These are phyloP conservation scores for Melierax canorus DNA, from an alignment of 2,113 vertebrate genomes.

Conservation along the genomic window DNA sequence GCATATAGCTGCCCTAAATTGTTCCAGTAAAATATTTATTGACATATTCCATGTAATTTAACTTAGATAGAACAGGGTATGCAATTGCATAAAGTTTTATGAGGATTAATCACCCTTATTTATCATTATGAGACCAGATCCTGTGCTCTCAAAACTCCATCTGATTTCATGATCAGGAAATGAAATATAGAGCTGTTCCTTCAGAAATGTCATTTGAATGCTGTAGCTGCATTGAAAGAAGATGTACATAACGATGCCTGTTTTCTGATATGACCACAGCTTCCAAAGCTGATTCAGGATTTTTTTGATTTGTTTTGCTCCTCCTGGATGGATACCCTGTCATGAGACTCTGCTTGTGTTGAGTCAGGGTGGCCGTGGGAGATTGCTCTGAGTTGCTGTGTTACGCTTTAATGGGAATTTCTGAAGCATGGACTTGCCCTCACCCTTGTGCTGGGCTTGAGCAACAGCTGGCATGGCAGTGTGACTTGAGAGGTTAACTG, in stretches of 20 bases:
- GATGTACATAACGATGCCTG: background rate
- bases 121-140: background rate
- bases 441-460: background rate
- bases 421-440: background rate
- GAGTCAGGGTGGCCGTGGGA: background rate
- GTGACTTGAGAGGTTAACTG: background rate
- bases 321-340: background rate
- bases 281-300: background rate
- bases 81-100: background rate
- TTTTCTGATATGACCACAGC: background rate
- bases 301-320: background rate
- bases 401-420: background rate
- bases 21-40: background rate
- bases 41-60: background rate
- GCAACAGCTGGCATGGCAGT: background rate
- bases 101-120: background rate
- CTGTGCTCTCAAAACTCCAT: background rate
- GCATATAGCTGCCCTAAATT: background rate
- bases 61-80: background rate
- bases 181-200: background rate
- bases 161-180: background rate
- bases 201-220: background rate
- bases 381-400: rapidly evolving
- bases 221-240: background rate
- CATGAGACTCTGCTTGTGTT: background rate